A percentile compares a stretch with the other conserved stretches of the same genome.
These are phyloP conservation scores for Pantherophis alleghaniensis DNA, from an alignment of 2,797 vertebrate species.

Conservation along the genomic window DNA sequence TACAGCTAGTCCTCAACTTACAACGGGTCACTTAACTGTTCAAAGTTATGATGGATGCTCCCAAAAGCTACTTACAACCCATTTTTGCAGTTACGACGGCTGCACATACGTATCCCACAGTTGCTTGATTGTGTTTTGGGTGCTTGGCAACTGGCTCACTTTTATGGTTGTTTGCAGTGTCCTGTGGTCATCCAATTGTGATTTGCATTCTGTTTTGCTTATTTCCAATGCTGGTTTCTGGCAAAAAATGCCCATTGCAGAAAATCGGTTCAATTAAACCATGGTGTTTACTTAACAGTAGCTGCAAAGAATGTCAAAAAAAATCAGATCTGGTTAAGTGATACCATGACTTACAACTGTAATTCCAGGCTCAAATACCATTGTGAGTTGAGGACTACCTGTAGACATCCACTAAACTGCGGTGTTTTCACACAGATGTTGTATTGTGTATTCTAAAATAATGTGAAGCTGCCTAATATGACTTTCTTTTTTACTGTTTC, in stretches of 20 bases:
- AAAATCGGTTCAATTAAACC: neutral
- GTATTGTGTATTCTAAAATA: neutral
- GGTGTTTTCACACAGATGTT: neutral
- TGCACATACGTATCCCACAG: neutral
- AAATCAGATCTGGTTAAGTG: neutral
- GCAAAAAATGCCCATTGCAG: neutral
- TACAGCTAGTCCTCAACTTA: neutral
- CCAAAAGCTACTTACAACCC: neutral
- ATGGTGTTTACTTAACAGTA: neutral
- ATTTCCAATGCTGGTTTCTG: neutral
- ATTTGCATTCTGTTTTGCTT: neutral
- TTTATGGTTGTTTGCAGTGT: neutral
- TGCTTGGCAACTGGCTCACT: neutral
- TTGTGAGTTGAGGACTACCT: neutral
- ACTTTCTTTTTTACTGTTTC: conserved; percentile 46
- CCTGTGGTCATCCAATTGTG: neutral
- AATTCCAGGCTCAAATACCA: neutral
- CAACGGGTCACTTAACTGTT: neutral
- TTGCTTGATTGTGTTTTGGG: neutral
- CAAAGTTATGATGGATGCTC: neutral
- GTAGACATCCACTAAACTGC: neutral
- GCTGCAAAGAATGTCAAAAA: neutral
- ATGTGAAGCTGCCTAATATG: neutral
- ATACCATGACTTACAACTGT: neutral
- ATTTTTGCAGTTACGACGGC: neutral